These are phyloP conservation scores for human DNA, from an alignment of 2,113 vertebrate genomes.

Conservation along the genomic window DNA sequence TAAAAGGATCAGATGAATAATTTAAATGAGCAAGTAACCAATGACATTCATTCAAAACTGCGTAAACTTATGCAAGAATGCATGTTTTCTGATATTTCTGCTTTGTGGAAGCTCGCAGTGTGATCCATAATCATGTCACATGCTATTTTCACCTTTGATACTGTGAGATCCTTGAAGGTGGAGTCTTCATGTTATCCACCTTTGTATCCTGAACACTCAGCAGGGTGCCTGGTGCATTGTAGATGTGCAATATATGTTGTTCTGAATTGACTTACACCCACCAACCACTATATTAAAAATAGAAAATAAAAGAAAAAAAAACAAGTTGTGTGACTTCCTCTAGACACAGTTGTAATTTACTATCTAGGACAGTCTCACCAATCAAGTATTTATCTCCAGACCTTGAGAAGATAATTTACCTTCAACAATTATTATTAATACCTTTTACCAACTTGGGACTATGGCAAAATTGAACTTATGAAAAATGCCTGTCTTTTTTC, in stretches of 20 bases:
- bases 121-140: not conserved
- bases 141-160: not conserved
- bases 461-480: constrained; percentile 63
- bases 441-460: constrained; percentile 60
- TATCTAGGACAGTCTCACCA: constrained; percentile 65
- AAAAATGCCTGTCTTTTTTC: constrained; percentile 68
- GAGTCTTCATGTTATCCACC: not conserved
- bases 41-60: not conserved
- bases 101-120: not conserved
- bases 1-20: not conserved
- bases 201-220: not conserved
- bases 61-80: too few relatives aligned
- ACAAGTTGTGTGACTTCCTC: constrained; percentile 57
- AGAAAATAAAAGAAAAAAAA: constrained; percentile 42
- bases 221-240: not conserved
- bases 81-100: not conserved
- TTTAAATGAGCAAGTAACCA: not conserved
- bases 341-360: constrained; percentile 65
- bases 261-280: constrained; percentile 50
- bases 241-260: not conserved
- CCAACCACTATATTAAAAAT: constrained; percentile 65
- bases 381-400: constrained; percentile 66
- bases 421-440: constrained; percentile 76
- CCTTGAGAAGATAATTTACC: constrained; percentile 72
- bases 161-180: not conserved